Evolutionary conservation across 2,888 invertebrate genomes (phyloP), one percentile per base, ranked within the genome.

Genomic region (Autographa gamma): DNA sequence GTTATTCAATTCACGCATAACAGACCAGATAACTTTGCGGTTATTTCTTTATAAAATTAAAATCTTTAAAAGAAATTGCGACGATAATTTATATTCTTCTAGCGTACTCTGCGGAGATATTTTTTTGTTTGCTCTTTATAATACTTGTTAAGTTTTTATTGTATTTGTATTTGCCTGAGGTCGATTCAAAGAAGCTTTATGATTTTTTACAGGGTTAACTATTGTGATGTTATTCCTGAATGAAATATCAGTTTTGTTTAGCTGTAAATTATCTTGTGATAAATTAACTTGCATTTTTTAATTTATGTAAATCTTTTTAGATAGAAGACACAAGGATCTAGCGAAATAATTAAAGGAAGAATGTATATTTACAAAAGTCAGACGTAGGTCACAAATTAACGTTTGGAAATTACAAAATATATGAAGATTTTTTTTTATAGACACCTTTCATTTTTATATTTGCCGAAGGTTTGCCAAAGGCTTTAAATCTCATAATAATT

Each of bases 51-150:
- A 85, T 85, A 85, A 91, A 91, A 90, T 91, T 88, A 91, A 91
- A 89, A 81, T 86, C 85, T 85, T 87, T 86, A 80, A 79, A 86
- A 86, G 87, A 87, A 90, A 87, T 85, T 87, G 84, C 83, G 83
- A 83, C 79, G 80, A 81, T 80, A 89, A 86, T 76, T 90, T 88
- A 86, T 90, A 91, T 91, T 93, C 90, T 81, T 76, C 77, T 72
- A 70, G 85, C 83, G 88, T 87, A 71, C 69, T 79, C 70, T 79
- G 71, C 63, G 71, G 75, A 83, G 78, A 81, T 84, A 63, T 77
- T 86, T 87, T n/a, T 86, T 86, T 89, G 84, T 90, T 88, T 88
- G 83, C 84, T 86, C 77, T 78, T 77, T 84, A 84, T 83, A 83
- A 87, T 82, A 82, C 85, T 86, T 86, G 81, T 58, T 81, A 86